Evolutionary conservation across 2,113 vertebrate species (phyloP).

Genomic region (Steatornis caripensis): DNA sequence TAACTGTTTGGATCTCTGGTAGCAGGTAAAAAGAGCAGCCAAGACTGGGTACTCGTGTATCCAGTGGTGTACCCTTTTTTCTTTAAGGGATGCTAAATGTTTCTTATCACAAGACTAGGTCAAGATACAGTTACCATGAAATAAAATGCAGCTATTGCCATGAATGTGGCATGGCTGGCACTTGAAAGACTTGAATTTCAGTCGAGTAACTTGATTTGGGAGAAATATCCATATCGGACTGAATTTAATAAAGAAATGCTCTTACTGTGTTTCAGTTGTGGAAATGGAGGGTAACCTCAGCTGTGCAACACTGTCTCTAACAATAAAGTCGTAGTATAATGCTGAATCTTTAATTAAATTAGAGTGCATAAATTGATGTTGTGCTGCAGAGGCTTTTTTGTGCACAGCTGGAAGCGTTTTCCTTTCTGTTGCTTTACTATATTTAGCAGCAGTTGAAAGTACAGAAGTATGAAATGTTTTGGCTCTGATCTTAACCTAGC

Average conservation of each 20-base stretch:
- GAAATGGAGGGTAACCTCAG: constrained; percentile 9
- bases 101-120: constrained; percentile 1
- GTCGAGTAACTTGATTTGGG: not conserved
- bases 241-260: not conserved
- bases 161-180: not conserved
- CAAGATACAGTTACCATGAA: not conserved
- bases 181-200: not conserved
- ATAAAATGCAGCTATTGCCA: not conserved
- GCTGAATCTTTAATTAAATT: constrained; percentile 52
- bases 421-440: constrained; percentile 36
- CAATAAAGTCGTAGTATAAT: constrained; percentile 17
- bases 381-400: constrained; percentile 45
- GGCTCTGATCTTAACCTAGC: constrained; percentile 27
- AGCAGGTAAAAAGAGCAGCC: not conserved
- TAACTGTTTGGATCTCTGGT: not conserved
- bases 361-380: constrained; percentile 40
- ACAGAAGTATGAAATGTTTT: constrained; percentile 38
- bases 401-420: constrained; percentile 44
- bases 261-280: not conserved
- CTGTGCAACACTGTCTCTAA: not conserved
- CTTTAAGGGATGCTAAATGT: not conserved
- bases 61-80: not conserved
- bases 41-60: not conserved
- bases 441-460: constrained; percentile 57
- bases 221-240: not conserved